phyloP scores from a whole-genome alignment of 1,140 invertebrate genomes.

The Cydia splendana region DNA sequence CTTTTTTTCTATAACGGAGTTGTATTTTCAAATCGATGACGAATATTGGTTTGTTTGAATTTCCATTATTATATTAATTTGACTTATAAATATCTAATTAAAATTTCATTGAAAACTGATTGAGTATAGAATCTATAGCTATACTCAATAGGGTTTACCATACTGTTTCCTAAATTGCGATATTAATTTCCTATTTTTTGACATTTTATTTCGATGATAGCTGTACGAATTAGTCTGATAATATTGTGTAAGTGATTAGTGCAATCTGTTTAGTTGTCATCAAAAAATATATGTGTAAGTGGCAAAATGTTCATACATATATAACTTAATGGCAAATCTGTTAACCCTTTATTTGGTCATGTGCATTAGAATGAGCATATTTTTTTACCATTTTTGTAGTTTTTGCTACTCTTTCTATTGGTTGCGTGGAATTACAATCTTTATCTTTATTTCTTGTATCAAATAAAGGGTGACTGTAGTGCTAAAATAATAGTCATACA shows the following conservation, averaged over 20 bases:
- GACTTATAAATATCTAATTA: slow-evolving; percentile 3
- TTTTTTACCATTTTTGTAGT: slow-evolving; percentile 9
- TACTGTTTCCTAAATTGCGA: not conserved
- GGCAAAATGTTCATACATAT: not conserved
- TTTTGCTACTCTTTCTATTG: not conserved
- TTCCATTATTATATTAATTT: slow-evolving; percentile 1
- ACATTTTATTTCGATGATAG: not conserved
- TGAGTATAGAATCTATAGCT: not conserved
- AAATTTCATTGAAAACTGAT: not conserved
- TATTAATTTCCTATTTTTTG: not conserved
- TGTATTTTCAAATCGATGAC: slow-evolving; percentile 8
- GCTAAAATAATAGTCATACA: not conserved
- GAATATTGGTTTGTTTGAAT: not conserved
- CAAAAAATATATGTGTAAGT: not conserved
- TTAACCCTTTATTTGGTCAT: slow-evolving; percentile 6
- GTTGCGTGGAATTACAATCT: not conserved
- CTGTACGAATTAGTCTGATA: not conserved
- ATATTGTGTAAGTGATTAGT: slow-evolving; percentile 3
- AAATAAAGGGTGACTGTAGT: not conserved
- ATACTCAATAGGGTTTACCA: not conserved
- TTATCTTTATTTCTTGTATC: not conserved
- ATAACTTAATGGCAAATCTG: not conserved
- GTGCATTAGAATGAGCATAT: not conserved
- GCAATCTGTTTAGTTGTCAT: not conserved
- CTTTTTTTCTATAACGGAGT: not conserved